Conservation (phyloP, 2,797 vertebrate genomes). For the Parauchenoglanis punctatus region DNA sequence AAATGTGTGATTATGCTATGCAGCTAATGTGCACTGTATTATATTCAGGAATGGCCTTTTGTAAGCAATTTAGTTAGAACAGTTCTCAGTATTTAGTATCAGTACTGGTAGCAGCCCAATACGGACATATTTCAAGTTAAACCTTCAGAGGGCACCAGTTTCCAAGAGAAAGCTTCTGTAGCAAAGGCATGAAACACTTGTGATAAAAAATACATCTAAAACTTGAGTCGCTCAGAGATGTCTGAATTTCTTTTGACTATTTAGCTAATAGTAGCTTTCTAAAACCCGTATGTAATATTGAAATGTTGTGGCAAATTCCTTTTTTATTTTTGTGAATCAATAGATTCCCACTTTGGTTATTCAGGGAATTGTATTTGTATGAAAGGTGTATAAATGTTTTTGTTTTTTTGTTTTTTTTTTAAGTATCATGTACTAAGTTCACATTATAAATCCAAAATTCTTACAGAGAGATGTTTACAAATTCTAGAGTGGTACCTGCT, state of each 20-base stretch:
- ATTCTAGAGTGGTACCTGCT: not conserved
- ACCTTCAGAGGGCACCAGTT: constrained; percentile 22
- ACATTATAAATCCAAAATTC: not conserved
- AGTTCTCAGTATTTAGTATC: not conserved
- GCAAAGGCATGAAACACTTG: not conserved
- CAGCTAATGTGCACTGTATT: not conserved
- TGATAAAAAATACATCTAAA: constrained; percentile 5
- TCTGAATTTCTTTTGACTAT: no score
- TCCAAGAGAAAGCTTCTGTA: not conserved
- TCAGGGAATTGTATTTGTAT: not conserved
- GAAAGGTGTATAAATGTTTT: not conserved
- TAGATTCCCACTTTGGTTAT: not conserved
- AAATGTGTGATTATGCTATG: not conserved
- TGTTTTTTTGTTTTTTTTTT: no score
- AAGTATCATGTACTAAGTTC: not conserved
- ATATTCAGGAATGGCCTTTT: not conserved
- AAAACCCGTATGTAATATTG: not conserved
- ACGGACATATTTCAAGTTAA: not conserved
- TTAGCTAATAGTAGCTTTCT: not conserved
- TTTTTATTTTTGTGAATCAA: not conserved
- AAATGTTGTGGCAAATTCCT: not conserved
- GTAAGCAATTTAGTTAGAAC: not conserved
- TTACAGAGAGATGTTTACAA: not conserved
- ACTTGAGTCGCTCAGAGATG: not conserved
- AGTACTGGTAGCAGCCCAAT: not conserved